Percentiles rank a stretch among this genome's conserved stretches.
phyloP scores from a whole-genome alignment of 2,113 vertebrate genomes.

The Lepidothrix coronata region DNA sequence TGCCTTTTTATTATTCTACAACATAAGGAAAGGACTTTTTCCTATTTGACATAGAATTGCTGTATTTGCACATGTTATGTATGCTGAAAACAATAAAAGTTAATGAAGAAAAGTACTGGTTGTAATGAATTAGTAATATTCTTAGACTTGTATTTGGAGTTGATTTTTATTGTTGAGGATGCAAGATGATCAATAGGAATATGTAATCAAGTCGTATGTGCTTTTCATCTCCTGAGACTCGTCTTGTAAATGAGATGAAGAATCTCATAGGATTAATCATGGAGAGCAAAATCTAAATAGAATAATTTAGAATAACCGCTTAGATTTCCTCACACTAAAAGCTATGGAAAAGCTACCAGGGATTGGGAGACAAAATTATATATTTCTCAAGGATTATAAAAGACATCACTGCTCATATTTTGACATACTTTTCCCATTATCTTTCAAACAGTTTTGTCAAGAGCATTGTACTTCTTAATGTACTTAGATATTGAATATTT shows the following conservation, averaged over 20 bases:
- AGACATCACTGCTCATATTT: background rate
- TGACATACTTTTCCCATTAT: background rate
- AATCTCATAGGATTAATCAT: slow-evolving; percentile 61
- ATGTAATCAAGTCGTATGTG: slow-evolving; percentile 52
- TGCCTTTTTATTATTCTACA: slow-evolving; percentile 46
- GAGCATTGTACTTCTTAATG: background rate
- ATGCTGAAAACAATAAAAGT: slow-evolving; percentile 70
- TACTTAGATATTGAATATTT: slow-evolving; percentile 9
- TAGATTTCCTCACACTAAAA: slow-evolving; percentile 30
- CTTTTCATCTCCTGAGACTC: slow-evolving; percentile 54
- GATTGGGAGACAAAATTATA: background rate
- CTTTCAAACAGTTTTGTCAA: slow-evolving; percentile 41
- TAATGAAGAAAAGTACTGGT: slow-evolving; percentile 72
- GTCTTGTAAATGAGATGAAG: slow-evolving; percentile 48
- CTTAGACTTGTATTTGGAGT: slow-evolving; percentile 65
- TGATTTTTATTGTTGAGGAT: slow-evolving; percentile 64
- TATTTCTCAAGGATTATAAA: background rate
- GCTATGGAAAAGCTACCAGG: background rate
- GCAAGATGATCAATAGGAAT: slow-evolving; percentile 62
- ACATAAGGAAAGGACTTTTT: slow-evolving; percentile 22
- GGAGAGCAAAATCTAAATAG: slow-evolving; percentile 41
- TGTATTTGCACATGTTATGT: slow-evolving; percentile 62
- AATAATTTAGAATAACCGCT: slow-evolving; percentile 46
- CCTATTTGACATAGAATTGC: slow-evolving; percentile 61
- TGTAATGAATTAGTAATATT: slow-evolving; percentile 74